A percentile compares a stretch with the other conserved stretches of the same genome.
Evolutionary conservation across 2,888 invertebrate genomes (phyloP).

Genomic region (Xanthorhoe spadicearia): DNA sequence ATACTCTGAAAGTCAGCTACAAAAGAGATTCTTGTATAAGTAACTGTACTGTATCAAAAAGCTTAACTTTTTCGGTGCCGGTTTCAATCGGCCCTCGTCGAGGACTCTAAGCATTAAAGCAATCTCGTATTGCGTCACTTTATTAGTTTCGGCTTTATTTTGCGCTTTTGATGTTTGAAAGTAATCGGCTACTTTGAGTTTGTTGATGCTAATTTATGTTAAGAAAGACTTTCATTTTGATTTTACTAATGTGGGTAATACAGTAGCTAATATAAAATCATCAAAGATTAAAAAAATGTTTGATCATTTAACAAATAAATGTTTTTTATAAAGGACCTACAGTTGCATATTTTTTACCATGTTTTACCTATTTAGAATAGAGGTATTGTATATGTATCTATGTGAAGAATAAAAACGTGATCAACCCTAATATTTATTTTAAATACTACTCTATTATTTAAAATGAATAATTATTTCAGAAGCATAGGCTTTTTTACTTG

Average conservation of each 20-base stretch:
- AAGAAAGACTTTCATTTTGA: constrained; percentile 32
- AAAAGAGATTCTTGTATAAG: background rate
- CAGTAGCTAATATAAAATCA: background rate
- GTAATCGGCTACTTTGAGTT: constrained; percentile 66
- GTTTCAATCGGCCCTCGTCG: constrained; percentile 77
- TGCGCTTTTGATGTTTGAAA: constrained; percentile 79
- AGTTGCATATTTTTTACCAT: too few relatives aligned
- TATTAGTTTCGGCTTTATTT: constrained; percentile 79
- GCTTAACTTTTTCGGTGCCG: constrained; percentile 13
- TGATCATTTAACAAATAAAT: too few relatives aligned
- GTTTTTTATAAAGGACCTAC: too few relatives aligned
- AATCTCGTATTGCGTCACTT: constrained; percentile 79
- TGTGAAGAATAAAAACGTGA: too few relatives aligned
- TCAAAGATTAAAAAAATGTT: background rate
- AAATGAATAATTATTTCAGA: too few relatives aligned
- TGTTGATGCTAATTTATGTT: constrained; percentile 51
- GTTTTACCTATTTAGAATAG: too few relatives aligned
- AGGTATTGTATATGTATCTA: too few relatives aligned
- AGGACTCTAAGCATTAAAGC: constrained; percentile 77
- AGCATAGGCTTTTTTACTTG: too few relatives aligned
- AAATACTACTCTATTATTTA: too few relatives aligned
- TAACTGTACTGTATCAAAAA: background rate
- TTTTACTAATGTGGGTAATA: constrained; percentile 17
- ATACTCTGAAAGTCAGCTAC: background rate
- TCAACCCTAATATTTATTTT: too few relatives aligned